Evolutionary conservation across 2,113 vertebrate genomes (phyloP).

Genomic region (Tor tambroides): DNA sequence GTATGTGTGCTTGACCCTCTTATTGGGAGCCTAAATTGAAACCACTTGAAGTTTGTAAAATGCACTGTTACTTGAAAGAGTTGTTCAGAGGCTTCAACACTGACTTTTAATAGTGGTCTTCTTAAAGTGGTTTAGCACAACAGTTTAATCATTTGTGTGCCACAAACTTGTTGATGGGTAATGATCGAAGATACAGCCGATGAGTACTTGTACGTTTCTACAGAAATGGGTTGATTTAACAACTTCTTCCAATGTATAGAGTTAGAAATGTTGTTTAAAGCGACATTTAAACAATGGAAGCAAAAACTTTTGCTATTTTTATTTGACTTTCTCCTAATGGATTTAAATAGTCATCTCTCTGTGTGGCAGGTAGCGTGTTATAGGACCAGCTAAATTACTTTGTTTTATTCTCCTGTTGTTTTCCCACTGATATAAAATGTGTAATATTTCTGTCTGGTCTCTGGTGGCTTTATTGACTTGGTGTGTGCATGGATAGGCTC

Average conservation of each 20-base stretch:
- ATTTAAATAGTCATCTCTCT: neutral
- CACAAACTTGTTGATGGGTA: slow-evolving; percentile 66
- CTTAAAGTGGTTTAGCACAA: slow-evolving; percentile 22
- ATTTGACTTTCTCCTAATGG: neutral
- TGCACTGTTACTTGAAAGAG: slow-evolving; percentile 15
- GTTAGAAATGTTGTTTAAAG: neutral
- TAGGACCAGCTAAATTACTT: neutral
- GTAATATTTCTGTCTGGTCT: neutral
- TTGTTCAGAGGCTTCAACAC: slow-evolving; percentile 61
- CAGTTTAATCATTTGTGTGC: slow-evolving; percentile 64
- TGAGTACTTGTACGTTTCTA: neutral
- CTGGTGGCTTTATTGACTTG: neutral
- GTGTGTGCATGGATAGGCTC: neutral
- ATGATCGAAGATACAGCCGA: neutral
- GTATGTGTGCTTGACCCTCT: slow-evolving; percentile 50
- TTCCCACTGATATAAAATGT: neutral
- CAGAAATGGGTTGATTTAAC: neutral
- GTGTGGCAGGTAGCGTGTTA: neutral
- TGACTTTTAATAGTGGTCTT: slow-evolving; percentile 59
- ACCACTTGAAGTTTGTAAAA: slow-evolving; percentile 56
- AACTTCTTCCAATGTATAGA: neutral
- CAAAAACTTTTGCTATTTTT: neutral
- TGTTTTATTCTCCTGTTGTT: neutral
- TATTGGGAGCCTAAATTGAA: slow-evolving; percentile 63
- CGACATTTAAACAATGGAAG: neutral